Evolutionary conservation across 2,797 vertebrate genomes (phyloP), one percentile per base, ranked within the genome.

Genomic region (Acropternis orthonyx): DNA sequence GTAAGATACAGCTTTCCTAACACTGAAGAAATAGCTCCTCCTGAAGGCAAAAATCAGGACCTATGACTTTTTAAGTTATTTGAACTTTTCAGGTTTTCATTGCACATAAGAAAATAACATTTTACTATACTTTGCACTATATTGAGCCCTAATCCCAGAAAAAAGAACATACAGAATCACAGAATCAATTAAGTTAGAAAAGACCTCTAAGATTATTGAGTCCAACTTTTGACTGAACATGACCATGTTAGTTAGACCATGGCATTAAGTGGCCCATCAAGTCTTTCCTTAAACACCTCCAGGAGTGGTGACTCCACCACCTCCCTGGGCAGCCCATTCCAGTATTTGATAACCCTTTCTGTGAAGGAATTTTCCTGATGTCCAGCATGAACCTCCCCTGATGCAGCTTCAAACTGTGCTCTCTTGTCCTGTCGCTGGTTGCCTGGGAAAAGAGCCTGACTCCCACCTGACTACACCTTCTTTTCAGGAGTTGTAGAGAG

Each of bases 21-120:
- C 12, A 3, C 41, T 41, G n/a, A 87, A 74, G 66, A 82, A 89
- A 77, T 7, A 59, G 78, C 66, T 71, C 74, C 88, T 93, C 85
- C 74, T 36, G 36, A 74, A 77, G 66, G 66, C 46, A 84, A 41
- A 73, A 61, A 16, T 5, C 12, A 39, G 39, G 9, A 67, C 26
- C 30, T 46, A 43, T 26, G 56, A 16, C 44, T 63, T 27, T 62
- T 37, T 7, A 13, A 51, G 43, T 9, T 61, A 17, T 3, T 46
- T 23, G 11, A 69, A 43, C n/a, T 56, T 59, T 6, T 14, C 27
- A 11, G 6, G 7, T 2, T 3, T 73, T 66, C 5, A 2, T 9
- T 34, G 23, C 39, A 12, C 14, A 2, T 19, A 23, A 39, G 52
- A 81, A 76, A 32, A 41, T 15, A 36, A 55, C 5, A 12, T 62